These are phyloP conservation scores for Hypercompe scribonia DNA, from an alignment of 2,888 invertebrate genomes.

Conservation along the genomic window DNA sequence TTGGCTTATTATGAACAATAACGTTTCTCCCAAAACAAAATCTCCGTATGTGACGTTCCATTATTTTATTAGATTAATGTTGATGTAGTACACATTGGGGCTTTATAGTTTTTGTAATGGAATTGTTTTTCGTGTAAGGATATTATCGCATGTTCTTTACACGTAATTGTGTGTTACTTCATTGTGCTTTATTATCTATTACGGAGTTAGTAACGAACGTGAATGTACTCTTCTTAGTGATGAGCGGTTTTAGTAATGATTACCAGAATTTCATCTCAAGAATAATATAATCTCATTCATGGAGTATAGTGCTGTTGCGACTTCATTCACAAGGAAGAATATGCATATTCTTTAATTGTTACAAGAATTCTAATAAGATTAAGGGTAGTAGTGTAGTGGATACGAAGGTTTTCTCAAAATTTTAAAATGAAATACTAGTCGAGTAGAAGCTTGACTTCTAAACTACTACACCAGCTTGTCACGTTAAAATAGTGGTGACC, in stretches of 20 bases:
- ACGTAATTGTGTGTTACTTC: neutral
- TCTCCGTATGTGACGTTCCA: constrained; percentile 75
- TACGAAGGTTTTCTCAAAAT: too few species aligned
- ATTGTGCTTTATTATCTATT: neutral
- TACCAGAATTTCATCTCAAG: neutral
- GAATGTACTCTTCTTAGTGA: neutral
- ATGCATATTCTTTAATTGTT: too few species aligned
- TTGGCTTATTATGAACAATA: constrained; percentile 81
- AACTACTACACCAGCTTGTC: too few species aligned
- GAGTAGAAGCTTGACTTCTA: too few species aligned
- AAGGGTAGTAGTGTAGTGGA: too few species aligned
- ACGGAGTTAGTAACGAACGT: neutral
- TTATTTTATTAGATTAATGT: constrained; percentile 82
- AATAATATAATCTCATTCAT: neutral
- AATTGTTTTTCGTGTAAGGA: constrained; percentile 10
- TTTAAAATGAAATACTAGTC: too few species aligned
- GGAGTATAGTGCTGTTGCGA: neutral
- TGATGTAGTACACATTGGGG: constrained; percentile 53
- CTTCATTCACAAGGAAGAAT: neutral
- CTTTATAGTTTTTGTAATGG: constrained; percentile 34
- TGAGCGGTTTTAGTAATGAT: neutral
- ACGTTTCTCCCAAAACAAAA: constrained; percentile 71
- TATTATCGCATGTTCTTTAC: neutral
- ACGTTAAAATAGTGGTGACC: neutral
- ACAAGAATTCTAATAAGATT: too few species aligned